Conservation (phyloP, 2,797 vertebrate species). For the Pangasius mekongensis region DNA sequence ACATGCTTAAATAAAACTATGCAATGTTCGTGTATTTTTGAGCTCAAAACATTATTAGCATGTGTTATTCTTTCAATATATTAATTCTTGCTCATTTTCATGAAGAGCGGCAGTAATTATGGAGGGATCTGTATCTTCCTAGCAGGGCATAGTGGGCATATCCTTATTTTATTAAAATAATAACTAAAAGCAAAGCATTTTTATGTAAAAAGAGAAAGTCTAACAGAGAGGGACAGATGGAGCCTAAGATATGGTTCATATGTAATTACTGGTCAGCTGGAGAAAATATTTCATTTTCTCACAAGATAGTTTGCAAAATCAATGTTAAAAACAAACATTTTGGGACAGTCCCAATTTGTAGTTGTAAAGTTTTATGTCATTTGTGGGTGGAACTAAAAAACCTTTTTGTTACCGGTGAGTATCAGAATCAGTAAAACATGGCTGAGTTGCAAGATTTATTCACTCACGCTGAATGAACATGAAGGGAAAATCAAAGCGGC, state of each 20-base stretch:
- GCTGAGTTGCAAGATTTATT: background rate
- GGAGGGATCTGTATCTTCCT: background rate
- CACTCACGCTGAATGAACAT: background rate
- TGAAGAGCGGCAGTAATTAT: background rate
- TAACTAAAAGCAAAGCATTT: background rate
- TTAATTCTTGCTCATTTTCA: background rate
- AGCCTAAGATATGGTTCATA: background rate
- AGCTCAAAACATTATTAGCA: background rate
- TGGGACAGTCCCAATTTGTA: background rate
- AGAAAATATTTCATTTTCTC: background rate
- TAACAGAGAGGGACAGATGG: background rate
- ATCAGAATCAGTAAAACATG: background rate
- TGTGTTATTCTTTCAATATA: too few relatives aligned
- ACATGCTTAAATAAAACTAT: background rate
- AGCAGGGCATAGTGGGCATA: background rate
- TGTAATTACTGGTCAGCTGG: background rate
- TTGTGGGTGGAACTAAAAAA: background rate
- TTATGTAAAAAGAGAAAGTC: background rate
- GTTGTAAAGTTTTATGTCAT: background rate
- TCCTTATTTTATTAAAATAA: background rate
- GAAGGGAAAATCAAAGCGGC: background rate
- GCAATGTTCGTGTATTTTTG: background rate
- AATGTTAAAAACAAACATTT: background rate
- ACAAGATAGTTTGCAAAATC: conserved; percentile 4
- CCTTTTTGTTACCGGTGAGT: background rate